Conservation (phyloP, 1,140 invertebrate species). For the Platorchestia sp. region DNA sequence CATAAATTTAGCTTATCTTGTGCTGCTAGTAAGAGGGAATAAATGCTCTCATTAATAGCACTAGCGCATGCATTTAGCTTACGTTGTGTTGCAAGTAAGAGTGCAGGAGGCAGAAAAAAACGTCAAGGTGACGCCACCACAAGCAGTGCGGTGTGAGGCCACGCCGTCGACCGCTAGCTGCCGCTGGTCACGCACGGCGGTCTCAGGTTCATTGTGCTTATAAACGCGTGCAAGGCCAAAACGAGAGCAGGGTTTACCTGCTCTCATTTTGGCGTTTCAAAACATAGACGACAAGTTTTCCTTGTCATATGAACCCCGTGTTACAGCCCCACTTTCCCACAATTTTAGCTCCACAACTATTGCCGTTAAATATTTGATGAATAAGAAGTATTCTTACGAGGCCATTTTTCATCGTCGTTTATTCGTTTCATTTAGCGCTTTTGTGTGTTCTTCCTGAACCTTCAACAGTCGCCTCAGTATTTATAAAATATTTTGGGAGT, state of each 20-base stretch:
- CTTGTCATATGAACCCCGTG: not conserved
- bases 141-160: not conserved
- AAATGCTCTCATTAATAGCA: too few species aligned
- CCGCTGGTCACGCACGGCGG: not conserved
- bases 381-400: too few species aligned
- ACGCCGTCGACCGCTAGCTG: not conserved
- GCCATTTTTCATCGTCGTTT: too few species aligned
- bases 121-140: not conserved
- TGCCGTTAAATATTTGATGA: too few species aligned
- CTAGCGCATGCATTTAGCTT: not conserved
- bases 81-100: not conserved
- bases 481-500: too few species aligned
- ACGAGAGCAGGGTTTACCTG: too few species aligned
- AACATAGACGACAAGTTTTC: not conserved
- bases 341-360: not conserved
- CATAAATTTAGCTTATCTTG: too few species aligned
- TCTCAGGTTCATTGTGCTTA: not conserved
- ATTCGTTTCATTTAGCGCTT: too few species aligned
- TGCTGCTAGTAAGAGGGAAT: too few species aligned
- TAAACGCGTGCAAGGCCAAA: not conserved
- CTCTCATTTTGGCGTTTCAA: too few species aligned
- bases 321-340: not conserved
- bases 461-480: too few species aligned
- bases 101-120: not conserved
- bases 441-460: too few species aligned